Evolutionary conservation across 2,113 vertebrate species (phyloP).

Genomic region (Otus sunia): DNA sequence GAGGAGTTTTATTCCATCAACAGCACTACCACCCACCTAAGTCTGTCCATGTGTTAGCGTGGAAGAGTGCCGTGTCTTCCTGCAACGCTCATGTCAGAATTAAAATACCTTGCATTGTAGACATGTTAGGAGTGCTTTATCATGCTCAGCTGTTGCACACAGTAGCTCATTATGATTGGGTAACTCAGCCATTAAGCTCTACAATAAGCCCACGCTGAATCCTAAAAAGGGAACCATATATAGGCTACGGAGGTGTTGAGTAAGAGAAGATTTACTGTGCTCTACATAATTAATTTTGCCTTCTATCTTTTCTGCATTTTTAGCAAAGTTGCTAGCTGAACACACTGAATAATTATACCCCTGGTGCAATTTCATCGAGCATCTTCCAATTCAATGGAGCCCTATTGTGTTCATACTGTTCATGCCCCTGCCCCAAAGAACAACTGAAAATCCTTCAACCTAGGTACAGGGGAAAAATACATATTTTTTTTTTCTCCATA

Average conservation of each 20-base stretch:
- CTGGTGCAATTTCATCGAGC: not conserved
- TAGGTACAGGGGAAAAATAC: not conserved
- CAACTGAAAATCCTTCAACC: not conserved
- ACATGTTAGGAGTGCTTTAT: constrained; percentile 53
- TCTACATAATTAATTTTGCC: constrained; percentile 38
- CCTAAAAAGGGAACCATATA: constrained; percentile 49
- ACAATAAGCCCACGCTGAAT: constrained; percentile 45
- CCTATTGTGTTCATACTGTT: not conserved
- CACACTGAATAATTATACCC: not conserved
- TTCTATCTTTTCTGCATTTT: constrained; percentile 23
- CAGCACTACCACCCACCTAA: constrained; percentile 7
- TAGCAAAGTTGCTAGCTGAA: not conserved
- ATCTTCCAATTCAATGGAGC: not conserved
- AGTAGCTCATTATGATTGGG: constrained; percentile 46
- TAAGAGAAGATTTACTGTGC: constrained; percentile 30
- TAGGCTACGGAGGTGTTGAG: constrained; percentile 41
- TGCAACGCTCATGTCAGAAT: not conserved
- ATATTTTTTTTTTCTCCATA: not conserved
- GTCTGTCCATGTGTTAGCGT: constrained; percentile 6
- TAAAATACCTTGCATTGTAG: constrained; percentile 42
- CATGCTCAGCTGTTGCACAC: constrained; percentile 27
- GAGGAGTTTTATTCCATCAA: constrained; percentile 1
- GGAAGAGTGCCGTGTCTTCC: not conserved
- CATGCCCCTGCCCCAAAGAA: not conserved
- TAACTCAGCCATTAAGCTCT: constrained; percentile 40